Base-by-base conservation (phyloP, 2,797 vertebrate genomes). In the Cyclura pinguis region DNA sequence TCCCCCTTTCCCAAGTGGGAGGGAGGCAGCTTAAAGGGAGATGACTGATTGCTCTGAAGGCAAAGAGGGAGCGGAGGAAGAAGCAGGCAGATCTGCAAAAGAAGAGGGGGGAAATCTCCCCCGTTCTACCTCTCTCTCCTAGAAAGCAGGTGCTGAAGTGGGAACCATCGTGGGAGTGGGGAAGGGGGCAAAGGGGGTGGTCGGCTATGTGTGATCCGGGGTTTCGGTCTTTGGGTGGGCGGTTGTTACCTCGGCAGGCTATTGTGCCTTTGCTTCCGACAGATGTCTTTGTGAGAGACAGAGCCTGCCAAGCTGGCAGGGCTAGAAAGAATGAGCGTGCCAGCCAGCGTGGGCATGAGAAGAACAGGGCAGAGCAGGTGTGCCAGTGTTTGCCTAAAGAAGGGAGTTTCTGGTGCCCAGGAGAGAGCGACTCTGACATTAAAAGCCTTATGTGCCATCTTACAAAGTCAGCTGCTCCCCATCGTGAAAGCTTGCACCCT, bases 321-420 rank as follows among this genome's bases (percentile, higher is more conserved):
- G 67, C 6, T 42, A 4, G 50, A 14, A 4, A 20, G 59, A 2
- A 38, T 22, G 47, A 35, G 57, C 22, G 78, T 82, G 78, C 89
- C 84, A 82, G 84, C 77, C 77, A 20, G 89, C 32, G 42, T 82
- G 89, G 85, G 69, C 6, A 74, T 50, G 24, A 29, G 57, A 35
- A 57, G 83, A 62, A 32, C 20, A 50, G 29, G 69, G 89, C 69
- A 13, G 78, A 35, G 84, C 52, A 18, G 22, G 64, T 3, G 52
- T 55, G 35, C 27, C 42, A 0, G 2, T 6, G 1, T 18, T 0
- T 62, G 59, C 59, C 59, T 62, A 62, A 47, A 69, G 67, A 69
- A 32, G 32, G 29, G 67, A 69, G 67, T 69, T 69, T 69, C 27
- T 69, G 67, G 13, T 69, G 29, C 29, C 67, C 67, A 12, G 67